Percentiles rank a stretch among this genome's conserved stretches.
phyloP scores from a whole-genome alignment of 1,140 invertebrate genomes.

The Sitophilus oryzae region DNA sequence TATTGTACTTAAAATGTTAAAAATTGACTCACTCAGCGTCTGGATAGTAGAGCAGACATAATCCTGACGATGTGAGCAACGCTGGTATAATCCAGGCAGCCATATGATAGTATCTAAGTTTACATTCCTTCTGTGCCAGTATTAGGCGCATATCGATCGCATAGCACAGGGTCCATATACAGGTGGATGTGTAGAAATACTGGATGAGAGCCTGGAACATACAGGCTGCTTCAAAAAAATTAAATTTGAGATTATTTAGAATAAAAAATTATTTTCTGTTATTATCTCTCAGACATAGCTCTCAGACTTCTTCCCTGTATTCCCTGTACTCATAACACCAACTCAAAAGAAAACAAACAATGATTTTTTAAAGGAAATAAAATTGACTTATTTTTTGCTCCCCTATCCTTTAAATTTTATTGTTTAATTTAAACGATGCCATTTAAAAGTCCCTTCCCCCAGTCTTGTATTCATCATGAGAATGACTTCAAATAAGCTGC shows the following conservation, averaged over 20 bases:
- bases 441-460: too few species aligned
- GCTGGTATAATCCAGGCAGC: constrained; percentile 67
- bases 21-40: constrained; percentile 62
- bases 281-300: background rate
- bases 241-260: background rate
- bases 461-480: too few species aligned
- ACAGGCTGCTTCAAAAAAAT: too few species aligned
- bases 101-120: constrained; percentile 57
- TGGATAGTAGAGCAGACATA: constrained; percentile 67
- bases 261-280: background rate
- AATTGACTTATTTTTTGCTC: too few species aligned
- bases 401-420: too few species aligned
- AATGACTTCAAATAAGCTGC: too few species aligned
- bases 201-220: constrained; percentile 70
- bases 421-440: too few species aligned
- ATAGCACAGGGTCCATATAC: constrained; percentile 79
- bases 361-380: too few species aligned
- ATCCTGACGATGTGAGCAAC: constrained; percentile 58
- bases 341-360: too few species aligned
- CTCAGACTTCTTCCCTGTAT: too few species aligned
- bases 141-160: constrained; percentile 70
- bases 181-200: constrained; percentile 78
- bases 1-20: too few species aligned
- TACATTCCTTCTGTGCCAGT: constrained; percentile 55
- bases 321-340: too few species aligned